Evolutionary conservation across 2,797 vertebrate genomes (phyloP).

Genomic region (Rhinoraja longicauda): DNA sequence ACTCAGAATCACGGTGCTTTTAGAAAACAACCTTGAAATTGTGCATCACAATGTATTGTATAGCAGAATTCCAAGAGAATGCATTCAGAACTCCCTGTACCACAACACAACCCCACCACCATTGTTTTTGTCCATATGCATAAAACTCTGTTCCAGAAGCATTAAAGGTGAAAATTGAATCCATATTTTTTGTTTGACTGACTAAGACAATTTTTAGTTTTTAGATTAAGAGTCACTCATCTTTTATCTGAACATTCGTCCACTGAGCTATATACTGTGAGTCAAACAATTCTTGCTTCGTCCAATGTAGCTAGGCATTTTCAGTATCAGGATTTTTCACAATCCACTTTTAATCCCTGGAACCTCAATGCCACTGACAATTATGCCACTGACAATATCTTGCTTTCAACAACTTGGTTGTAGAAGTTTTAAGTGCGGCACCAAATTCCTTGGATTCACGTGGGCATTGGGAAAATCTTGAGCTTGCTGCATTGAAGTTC

Average conservation of each 20-base stretch:
- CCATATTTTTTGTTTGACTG: not conserved
- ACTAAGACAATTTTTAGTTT: not conserved
- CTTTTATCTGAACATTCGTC: not conserved
- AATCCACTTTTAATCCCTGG: not conserved
- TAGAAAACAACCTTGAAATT: not conserved
- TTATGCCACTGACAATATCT: not conserved
- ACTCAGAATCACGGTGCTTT: not conserved
- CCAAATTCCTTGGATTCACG: not conserved
- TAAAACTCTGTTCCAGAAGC: not conserved
- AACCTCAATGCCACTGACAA: not conserved
- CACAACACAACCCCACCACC: no score
- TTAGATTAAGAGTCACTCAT: not conserved
- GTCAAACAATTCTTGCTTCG: not conserved
- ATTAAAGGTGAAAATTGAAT: not conserved
- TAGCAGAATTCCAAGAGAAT: not conserved
- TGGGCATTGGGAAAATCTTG: not conserved
- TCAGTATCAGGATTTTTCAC: not conserved
- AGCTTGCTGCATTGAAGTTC: not conserved
- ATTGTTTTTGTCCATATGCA: not conserved
- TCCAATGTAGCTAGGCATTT: not conserved
- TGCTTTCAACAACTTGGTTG: not conserved
- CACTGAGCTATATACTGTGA: not conserved
- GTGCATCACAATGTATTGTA: not conserved
- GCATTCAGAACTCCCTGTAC: not conserved
- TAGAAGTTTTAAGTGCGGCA: not conserved